Percentiles rank a stretch among this genome's conserved stretches.
These are phyloP conservation scores for Heterodera schachtii DNA, from an alignment of 1,140 invertebrate species.

Conservation along the genomic window DNA sequence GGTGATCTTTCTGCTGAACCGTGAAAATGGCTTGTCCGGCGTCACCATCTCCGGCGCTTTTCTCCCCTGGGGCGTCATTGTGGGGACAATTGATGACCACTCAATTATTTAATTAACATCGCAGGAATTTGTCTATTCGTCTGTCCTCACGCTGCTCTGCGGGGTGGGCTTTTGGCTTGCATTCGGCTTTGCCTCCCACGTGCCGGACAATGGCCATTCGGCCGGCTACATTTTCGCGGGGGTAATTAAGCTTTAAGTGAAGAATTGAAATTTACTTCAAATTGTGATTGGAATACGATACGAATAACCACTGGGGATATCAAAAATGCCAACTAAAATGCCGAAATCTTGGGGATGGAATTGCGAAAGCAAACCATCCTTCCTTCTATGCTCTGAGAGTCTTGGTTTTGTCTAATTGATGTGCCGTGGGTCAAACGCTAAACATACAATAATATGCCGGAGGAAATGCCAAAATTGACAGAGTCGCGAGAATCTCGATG, in stretches of 20 bases:
- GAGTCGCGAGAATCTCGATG: no score
- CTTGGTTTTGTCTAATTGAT: no score
- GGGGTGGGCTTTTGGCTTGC: slow-evolving; percentile 47
- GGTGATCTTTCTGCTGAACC: slow-evolving; percentile 48
- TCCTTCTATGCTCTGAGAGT: no score
- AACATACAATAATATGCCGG: no score
- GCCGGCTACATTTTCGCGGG: slow-evolving; percentile 48
- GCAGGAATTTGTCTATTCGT: slow-evolving; percentile 52
- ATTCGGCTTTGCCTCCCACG: slow-evolving; percentile 46
- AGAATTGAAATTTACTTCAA: no score
- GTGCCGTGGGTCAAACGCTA: no score
- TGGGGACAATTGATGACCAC: slow-evolving; percentile 19
- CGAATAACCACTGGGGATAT: no score
- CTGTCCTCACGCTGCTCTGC: slow-evolving; percentile 45
- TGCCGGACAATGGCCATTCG: slow-evolving; percentile 39
- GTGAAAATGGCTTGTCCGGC: slow-evolving; percentile 43
- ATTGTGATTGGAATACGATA: no score
- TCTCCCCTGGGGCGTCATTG: slow-evolving; percentile 45
- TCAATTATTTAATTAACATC: slow-evolving; percentile 10
- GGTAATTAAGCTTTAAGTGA: slow-evolving; percentile 14
- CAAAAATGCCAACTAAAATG: no score
- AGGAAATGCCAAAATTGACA: no score
- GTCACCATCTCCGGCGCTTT: slow-evolving; percentile 43
- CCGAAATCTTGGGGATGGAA: no score
- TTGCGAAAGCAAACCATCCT: no score